Evolutionary conservation across 2,113 vertebrate genomes (phyloP), one percentile per base, ranked within the genome.

Genomic region (Cinclus cinclus): DNA sequence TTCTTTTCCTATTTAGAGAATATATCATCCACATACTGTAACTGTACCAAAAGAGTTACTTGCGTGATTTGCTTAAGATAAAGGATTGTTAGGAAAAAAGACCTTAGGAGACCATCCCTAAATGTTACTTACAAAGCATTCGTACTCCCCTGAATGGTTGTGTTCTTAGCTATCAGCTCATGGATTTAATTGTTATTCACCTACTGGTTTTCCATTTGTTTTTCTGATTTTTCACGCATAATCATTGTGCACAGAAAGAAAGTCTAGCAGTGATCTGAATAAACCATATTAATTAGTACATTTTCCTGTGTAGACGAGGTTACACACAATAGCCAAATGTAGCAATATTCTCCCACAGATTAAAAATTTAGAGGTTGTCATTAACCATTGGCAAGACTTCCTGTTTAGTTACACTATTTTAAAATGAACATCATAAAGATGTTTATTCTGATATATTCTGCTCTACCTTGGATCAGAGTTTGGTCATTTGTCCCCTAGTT

Each of bases 1-100:
- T 69, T 77, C 87, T 58, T 87, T 39, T 84, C 70, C 76, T 75
- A 53, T 91, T 90, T 97, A 91, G 83, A 95, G 96, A 96, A 95
- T 92, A 88, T 91, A 92, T 95, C 59, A 85, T 89, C 89, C 73
- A 39, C 83, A 85, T 85, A 93, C 60, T 84, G 41, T 95, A 92
- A 80, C 50, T 83, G 13, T 88, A 94, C 70, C 85, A 80, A 47
- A 94, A 95, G 87, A 78, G 53, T 11, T 81, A 74, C 39, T 95
- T 89, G 56, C 9, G 56, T 90, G 80, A 60, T 93, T 95, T 2
- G 4, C 77, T 92, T 95, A 63, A 97, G 74, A 83, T 56, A 62
- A 87, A 93, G 70, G 49, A 87, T 87, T 87, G 25, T 80, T 37
- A 60, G 42, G 52, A 56, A 59, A 68, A 33, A 70, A 78, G 6